Conservation (phyloP, 2,113 vertebrate genomes). For the Nipponia nippon region DNA sequence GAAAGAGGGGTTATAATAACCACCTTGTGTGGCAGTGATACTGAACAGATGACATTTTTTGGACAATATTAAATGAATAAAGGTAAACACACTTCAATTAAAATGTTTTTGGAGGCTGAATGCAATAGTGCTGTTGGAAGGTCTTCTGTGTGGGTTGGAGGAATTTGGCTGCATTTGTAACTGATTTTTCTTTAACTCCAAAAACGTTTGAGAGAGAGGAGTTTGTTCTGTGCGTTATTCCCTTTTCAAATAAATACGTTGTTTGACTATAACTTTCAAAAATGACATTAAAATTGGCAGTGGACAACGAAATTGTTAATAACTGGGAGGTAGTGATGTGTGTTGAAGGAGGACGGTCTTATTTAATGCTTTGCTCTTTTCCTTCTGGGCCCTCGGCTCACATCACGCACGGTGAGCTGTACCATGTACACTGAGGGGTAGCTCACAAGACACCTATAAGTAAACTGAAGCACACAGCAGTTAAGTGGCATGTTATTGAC, state of each 20-base stretch:
- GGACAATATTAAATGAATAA: slow-evolving; percentile 61
- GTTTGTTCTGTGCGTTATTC: background rate
- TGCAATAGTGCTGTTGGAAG: slow-evolving; percentile 16
- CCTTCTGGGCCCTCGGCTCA: background rate
- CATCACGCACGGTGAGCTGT: background rate
- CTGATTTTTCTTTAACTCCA: slow-evolving; percentile 14
- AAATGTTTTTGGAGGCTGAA: slow-evolving; percentile 43
- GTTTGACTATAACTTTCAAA: background rate
- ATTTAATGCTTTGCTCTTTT: background rate
- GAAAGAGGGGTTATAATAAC: slow-evolving; percentile 67
- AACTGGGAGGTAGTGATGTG: background rate
- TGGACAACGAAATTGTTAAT: background rate
- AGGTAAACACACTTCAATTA: slow-evolving; percentile 69
- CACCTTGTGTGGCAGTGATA: slow-evolving; percentile 67
- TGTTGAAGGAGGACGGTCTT: accelerated
- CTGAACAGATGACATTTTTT: slow-evolving; percentile 70
- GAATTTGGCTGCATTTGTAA: slow-evolving; percentile 43
- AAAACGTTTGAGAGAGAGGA: background rate
- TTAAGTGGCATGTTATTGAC: background rate
- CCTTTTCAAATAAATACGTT: background rate
- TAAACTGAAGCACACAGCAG: background rate
- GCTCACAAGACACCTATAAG: background rate
- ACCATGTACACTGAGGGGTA: background rate
- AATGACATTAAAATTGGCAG: background rate
- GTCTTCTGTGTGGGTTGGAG: slow-evolving; percentile 8